Conservation (phyloP, 1,140 invertebrate genomes). For the Meloidogyne chitwoodi region DNA sequence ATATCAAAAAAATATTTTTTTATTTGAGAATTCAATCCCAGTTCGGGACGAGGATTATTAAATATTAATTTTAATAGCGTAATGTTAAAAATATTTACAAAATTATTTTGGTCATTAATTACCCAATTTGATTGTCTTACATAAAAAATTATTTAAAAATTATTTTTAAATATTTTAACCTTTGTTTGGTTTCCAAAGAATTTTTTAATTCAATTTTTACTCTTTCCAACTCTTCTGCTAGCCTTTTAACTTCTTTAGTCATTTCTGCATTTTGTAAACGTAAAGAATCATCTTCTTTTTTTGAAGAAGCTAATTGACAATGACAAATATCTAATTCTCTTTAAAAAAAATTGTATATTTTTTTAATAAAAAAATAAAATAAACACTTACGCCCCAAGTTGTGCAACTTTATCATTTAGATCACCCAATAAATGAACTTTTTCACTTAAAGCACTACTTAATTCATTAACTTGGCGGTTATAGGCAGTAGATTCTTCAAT, state of each 20-base stretch:
- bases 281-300: background rate
- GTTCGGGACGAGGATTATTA: too few relatives aligned
- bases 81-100: too few relatives aligned
- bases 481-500: background rate
- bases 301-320: conserved; percentile 8
- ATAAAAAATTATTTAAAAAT: too few relatives aligned
- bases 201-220: conserved; percentile 28
- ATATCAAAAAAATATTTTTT: too few relatives aligned
- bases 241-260: conserved; percentile 1
- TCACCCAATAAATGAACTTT: conserved; percentile 8
- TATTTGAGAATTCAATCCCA: too few relatives aligned
- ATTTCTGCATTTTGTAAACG: conserved; percentile 5
- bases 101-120: too few relatives aligned
- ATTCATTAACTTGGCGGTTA: conserved; percentile 11
- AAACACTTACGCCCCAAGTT: conserved; percentile 9
- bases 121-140: too few relatives aligned
- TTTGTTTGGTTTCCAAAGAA: conserved; percentile 4
- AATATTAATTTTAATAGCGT: too few relatives aligned
- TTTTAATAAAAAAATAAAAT: background rate
- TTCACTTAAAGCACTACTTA: conserved; percentile 5
- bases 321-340: conserved; percentile 19
- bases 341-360: background rate
- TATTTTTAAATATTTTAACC: background rate
- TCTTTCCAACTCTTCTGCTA: conserved; percentile 13
- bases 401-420: background rate